phyloP scores from a whole-genome alignment of 2,113 vertebrate genomes.

The Apistogramma diplotaenia region DNA sequence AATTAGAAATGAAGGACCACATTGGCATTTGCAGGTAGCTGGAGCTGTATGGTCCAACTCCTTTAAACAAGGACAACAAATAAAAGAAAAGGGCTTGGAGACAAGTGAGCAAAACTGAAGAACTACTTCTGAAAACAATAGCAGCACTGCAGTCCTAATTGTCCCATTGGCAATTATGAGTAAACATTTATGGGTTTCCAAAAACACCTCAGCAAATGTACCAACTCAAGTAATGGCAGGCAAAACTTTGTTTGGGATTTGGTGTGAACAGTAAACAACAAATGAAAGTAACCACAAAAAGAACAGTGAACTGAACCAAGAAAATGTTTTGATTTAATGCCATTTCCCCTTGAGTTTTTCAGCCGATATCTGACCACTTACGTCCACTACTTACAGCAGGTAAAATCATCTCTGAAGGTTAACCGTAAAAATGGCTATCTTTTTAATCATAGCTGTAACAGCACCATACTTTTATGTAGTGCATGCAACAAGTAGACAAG shows the following conservation, averaged over 20 bases:
- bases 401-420: not conserved
- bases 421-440: not conserved
- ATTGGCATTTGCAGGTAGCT: not conserved
- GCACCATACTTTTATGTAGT: not conserved
- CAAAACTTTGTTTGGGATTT: not conserved
- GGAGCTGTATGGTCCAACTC: not conserved
- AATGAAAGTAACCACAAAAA: not conserved
- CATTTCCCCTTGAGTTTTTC: not conserved
- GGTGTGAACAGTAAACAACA: not conserved
- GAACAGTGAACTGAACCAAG: not conserved
- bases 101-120: not conserved
- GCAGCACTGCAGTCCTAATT: not conserved
- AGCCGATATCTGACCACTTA: not conserved
- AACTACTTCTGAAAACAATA: not conserved
- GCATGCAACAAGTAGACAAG: too few relatives aligned
- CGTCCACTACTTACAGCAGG: not conserved
- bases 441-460: not conserved
- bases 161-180: not conserved
- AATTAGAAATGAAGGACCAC: not conserved
- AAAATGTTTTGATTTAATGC: not conserved
- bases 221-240: not conserved
- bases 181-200: not conserved
- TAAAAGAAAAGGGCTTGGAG: not conserved
- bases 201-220: not conserved
- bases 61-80: not conserved